These are phyloP conservation scores for Poeciliopsis paucimaculata DNA, from an alignment of 2,797 vertebrate species.

Conservation along the genomic window DNA sequence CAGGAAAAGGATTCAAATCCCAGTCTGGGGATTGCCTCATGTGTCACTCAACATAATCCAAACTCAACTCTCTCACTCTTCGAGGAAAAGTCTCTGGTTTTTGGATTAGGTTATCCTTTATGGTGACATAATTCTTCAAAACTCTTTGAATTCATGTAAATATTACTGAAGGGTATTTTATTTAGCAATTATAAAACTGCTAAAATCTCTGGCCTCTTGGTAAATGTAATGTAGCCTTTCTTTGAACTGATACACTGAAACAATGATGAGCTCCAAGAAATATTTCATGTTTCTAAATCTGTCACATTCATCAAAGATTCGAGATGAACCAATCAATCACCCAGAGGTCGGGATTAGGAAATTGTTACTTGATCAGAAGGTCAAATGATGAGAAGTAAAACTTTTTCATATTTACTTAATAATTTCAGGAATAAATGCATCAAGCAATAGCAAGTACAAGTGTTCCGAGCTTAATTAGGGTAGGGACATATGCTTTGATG, in stretches of 20 bases:
- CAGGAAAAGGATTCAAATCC: not conserved
- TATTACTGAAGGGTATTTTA: not conserved
- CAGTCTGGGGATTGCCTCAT: not conserved
- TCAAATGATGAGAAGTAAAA: not conserved
- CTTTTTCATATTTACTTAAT: not conserved
- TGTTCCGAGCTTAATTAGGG: no score
- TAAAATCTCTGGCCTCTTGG: not conserved
- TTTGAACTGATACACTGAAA: not conserved
- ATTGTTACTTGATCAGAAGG: not conserved
- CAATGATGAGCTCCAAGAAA: not conserved
- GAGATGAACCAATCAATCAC: not conserved
- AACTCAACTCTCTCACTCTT: not conserved
- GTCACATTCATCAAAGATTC: not conserved
- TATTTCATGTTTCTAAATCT: not conserved
- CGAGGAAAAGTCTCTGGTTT: not conserved
- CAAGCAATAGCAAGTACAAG: not conserved
- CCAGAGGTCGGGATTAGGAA: no score
- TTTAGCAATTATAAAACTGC: not conserved
- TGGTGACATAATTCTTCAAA: not conserved
- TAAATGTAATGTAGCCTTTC: not conserved
- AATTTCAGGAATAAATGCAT: not conserved
- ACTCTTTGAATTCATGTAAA: not conserved
- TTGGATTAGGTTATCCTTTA: not conserved
- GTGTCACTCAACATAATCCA: constrained; percentile 3
- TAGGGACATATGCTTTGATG: not conserved